Evolutionary conservation across 2,113 vertebrate genomes (phyloP), one percentile per base, ranked within the genome.

Genomic region (Naja naja): DNA sequence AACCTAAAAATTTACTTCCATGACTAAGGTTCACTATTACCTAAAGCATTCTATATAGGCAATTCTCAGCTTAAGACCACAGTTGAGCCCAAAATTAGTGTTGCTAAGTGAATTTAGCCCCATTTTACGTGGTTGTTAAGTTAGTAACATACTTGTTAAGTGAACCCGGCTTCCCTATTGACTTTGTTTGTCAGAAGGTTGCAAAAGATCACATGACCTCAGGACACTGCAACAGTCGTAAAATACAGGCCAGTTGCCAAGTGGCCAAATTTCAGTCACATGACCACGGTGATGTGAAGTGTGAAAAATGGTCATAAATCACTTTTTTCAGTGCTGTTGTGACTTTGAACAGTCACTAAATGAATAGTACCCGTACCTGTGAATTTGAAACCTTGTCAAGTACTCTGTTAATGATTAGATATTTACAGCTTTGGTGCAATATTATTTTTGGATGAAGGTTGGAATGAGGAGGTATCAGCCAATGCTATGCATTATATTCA

Each of bases 401-500:
- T 81, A 69, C 91, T 6, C n/a, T n/a, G 94, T 97, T 96, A 96
- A 90, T 94, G 96, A 96, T 95, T 91, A 88, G 94, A 54, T 95
- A 90, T 96, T 96, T 96, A 93, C 94, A 89, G 12, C 93, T 96
- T 93, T 95, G 94, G 93, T 93, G 94, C 90, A 91, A 88, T 95
- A 87, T 69, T 95, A 92, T 93, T 95, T 96, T 95, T 91, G 94
- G 95, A 89, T 94, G 94, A 54, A 93, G 56, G 34, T 56, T 27
- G 92, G 58, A 52, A 20, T 22, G 91, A 47, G 86, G 88, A 96
- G 94, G 55, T 92, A 93, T 54, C 96, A 90, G 94, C 94, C 93
- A 89, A 74, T 74, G 90, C 64, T 92, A 89, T 93, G 89, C 93
- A 95, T 94, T 93, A 90, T 93, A 92, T 95, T 94, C 93, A 94